phyloP scores from a whole-genome alignment of 2,797 vertebrate genomes.

The Sebastes oblongus region DNA sequence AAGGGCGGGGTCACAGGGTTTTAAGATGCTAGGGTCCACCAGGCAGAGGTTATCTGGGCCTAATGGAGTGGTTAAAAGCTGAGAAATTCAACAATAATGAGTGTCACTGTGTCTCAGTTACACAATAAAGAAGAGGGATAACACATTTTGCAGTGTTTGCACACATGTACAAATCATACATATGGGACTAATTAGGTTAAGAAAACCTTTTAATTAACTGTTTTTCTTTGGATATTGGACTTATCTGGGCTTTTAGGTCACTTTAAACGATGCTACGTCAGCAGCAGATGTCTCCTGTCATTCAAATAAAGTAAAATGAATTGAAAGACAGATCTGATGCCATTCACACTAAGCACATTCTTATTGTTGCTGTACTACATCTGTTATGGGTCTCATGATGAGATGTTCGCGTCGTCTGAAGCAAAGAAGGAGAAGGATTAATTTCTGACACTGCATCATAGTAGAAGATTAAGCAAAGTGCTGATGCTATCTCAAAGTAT shows the following conservation, averaged over 20 bases:
- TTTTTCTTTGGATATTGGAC: neutral
- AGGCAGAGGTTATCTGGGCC: conserved; percentile 80
- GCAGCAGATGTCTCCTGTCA: conserved; percentile 20
- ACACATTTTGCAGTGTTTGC: neutral
- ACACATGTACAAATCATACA: neutral
- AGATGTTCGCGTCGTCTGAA: conserved; percentile 24
- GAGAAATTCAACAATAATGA: conserved; percentile 46
- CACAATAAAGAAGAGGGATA: neutral
- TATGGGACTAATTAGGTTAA: neutral
- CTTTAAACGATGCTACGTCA: neutral
- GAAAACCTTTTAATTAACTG: neutral
- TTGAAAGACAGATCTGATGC: conserved; percentile 4
- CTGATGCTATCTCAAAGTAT: conserved; percentile 43
- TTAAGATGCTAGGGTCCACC: conserved; percentile 73
- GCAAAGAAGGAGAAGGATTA: conserved; percentile 24
- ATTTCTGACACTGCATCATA: conserved; percentile 25
- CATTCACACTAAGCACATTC: conserved; percentile 19
- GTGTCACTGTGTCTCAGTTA: conserved; percentile 37
- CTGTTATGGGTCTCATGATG: conserved; percentile 24
- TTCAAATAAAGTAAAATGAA: conserved; percentile 18
- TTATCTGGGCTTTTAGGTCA: neutral
- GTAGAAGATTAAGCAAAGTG: conserved; percentile 52
- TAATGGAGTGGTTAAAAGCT: conserved; percentile 82
- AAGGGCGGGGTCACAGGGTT: conserved; percentile 81
- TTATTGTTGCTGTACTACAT: conserved; percentile 8